Percentiles rank a stretch among this genome's conserved stretches.
These are phyloP conservation scores for Brachionus paranguensis DNA, from an alignment of 1,140 invertebrate genomes.

Conservation along the genomic window DNA sequence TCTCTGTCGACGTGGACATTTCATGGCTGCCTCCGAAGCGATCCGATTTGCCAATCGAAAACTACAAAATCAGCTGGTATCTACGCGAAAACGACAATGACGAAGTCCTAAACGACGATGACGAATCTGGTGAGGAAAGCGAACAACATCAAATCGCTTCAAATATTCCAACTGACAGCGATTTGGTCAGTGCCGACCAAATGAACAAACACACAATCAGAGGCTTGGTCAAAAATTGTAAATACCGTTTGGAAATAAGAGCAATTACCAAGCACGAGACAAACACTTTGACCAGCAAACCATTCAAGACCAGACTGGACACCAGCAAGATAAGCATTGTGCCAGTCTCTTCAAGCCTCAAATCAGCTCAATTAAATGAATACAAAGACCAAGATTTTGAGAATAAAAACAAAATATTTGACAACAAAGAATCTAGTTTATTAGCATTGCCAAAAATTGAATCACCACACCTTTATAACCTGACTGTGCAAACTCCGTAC, in stretches of 20 bases:
- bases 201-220: background rate
- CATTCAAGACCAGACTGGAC: background rate
- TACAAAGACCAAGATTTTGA: background rate
- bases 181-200: background rate
- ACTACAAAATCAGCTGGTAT: conserved; percentile 14
- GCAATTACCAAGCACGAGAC: background rate
- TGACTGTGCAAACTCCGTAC: background rate
- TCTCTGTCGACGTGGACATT: background rate
- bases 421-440: background rate
- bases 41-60: conserved; percentile 3
- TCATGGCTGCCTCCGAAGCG: background rate
- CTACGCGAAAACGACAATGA: background rate
- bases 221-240: conserved; percentile 7
- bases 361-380: background rate
- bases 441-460: background rate
- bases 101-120: background rate
- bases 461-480: background rate
- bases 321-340: background rate
- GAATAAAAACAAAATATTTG: background rate
- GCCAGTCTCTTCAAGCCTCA: background rate
- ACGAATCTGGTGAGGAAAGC: background rate
- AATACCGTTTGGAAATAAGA: background rate
- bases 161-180: background rate
- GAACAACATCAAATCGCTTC: background rate
- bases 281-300: background rate